These are phyloP conservation scores for Tenrec ecaudatus DNA, from an alignment of 2,113 vertebrate genomes.

Conservation along the genomic window DNA sequence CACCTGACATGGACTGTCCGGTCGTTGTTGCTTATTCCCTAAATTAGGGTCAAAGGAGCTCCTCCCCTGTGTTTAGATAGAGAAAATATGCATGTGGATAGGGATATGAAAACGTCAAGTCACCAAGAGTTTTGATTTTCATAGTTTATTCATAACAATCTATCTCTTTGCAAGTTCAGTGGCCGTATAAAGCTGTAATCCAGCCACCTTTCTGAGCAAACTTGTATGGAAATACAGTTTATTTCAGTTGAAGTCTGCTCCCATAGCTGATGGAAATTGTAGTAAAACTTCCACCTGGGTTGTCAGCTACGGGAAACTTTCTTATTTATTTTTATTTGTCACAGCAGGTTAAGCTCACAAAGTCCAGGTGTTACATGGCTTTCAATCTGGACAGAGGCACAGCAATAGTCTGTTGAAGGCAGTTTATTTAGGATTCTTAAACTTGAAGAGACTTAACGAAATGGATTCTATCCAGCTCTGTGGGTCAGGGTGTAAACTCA, in stretches of 20 bases:
- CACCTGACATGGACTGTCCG: neutral
- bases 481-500: conserved; percentile 53
- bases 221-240: conserved; percentile 78
- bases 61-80: neutral
- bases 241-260: conserved; percentile 79
- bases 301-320: conserved; percentile 79
- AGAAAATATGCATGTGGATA: conserved; percentile 47
- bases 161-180: conserved; percentile 54
- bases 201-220: conserved; percentile 64
- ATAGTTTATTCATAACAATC: conserved; percentile 27
- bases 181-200: neutral
- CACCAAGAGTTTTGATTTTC: conserved; percentile 31
- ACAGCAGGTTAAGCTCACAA: conserved; percentile 84
- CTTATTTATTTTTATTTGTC: conserved; percentile 86
- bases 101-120: conserved; percentile 18
- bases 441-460: conserved; percentile 71
- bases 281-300: conserved; percentile 84
- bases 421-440: conserved; percentile 78
- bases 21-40: neutral
- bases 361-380: conserved; percentile 81
- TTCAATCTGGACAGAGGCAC: conserved; percentile 76
- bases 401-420: conserved; percentile 75
- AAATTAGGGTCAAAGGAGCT: conserved; percentile 38
- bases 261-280: conserved; percentile 81
- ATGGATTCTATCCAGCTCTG: conserved; percentile 73